A percentile compares a stretch with the other conserved stretches of the same genome.
These are phyloP conservation scores for Euglossa dilemma DNA, from an alignment of 1,140 invertebrate species.

Conservation along the genomic window DNA sequence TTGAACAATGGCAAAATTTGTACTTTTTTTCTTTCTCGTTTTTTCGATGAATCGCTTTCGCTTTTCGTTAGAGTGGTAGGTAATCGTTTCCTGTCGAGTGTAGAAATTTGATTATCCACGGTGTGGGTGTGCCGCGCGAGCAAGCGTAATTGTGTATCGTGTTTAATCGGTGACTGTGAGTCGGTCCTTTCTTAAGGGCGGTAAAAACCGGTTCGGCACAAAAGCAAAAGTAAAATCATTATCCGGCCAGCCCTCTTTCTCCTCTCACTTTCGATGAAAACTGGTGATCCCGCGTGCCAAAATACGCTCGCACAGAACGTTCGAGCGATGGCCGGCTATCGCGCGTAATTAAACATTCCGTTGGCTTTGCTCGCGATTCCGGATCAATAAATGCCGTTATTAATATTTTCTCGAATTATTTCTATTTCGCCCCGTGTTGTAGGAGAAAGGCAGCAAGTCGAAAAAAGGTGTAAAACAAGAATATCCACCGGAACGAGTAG, in stretches of 20 bases:
- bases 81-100: too few relatives aligned
- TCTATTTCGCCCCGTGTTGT: slow-evolving; percentile 13
- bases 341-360: neutral
- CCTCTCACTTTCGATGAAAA: slow-evolving; percentile 68
- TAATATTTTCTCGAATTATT: slow-evolving; percentile 7
- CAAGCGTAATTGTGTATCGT: neutral
- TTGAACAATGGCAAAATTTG: too few relatives aligned
- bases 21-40: too few relatives aligned
- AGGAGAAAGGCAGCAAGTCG: slow-evolving; percentile 50
- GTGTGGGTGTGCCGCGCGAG: neutral
- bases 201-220: slow-evolving; percentile 67
- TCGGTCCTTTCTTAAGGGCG: slow-evolving; percentile 51
- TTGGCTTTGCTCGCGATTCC: neutral
- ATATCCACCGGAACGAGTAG: neutral
- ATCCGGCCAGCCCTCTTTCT: slow-evolving; percentile 67
- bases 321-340: neutral
- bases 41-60: too few relatives aligned
- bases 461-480: slow-evolving; percentile 41
- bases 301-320: neutral
- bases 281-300: neutral
- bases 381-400: neutral
- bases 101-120: neutral
- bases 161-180: slow-evolving; percentile 8
- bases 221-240: slow-evolving; percentile 75
- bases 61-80: too few relatives aligned